phyloP scores from a whole-genome alignment of 2,888 invertebrate species.

The Nomada fabriciana region DNA sequence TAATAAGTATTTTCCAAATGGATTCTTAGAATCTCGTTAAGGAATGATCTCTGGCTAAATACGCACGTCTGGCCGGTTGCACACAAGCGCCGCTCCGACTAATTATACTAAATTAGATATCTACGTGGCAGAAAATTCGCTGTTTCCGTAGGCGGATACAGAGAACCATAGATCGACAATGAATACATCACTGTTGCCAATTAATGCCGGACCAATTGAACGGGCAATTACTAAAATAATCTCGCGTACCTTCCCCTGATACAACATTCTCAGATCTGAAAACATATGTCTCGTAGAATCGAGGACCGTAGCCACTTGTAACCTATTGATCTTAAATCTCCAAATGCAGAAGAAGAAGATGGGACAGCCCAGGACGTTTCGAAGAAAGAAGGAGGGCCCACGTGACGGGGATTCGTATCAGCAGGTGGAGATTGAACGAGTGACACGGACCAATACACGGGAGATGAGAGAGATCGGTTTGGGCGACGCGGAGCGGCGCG shows the following conservation, averaged over 20 bases:
- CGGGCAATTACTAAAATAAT: not conserved
- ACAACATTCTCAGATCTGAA: too few relatives aligned
- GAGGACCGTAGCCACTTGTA: not conserved
- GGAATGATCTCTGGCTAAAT: slow-evolving; percentile 73
- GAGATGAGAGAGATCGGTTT: slow-evolving; percentile 18
- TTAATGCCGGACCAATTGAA: not conserved
- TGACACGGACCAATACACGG: slow-evolving; percentile 68
- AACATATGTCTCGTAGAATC: too few relatives aligned
- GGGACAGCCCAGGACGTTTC: not conserved
- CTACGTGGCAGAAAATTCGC: slow-evolving; percentile 48
- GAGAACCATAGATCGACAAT: slow-evolving; percentile 10
- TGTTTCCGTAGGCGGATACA: slow-evolving; percentile 26
- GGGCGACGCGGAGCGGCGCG: slow-evolving; percentile 20
- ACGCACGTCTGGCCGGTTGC: slow-evolving; percentile 52
- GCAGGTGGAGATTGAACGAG: slow-evolving; percentile 66
- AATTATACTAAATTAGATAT: slow-evolving; percentile 60
- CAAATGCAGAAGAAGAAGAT: not conserved
- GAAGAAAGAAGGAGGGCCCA: slow-evolving; percentile 11
- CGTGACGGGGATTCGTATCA: slow-evolving; percentile 48
- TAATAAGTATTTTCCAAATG: slow-evolving; percentile 71
- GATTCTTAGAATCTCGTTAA: slow-evolving; percentile 75
- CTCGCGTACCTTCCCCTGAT: too few relatives aligned
- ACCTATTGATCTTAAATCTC: not conserved
- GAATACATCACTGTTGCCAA: not conserved
- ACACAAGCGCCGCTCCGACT: slow-evolving; percentile 17